Evolutionary conservation across 2,797 vertebrate species (phyloP).

Genomic region (Anniella stebbinsi): DNA sequence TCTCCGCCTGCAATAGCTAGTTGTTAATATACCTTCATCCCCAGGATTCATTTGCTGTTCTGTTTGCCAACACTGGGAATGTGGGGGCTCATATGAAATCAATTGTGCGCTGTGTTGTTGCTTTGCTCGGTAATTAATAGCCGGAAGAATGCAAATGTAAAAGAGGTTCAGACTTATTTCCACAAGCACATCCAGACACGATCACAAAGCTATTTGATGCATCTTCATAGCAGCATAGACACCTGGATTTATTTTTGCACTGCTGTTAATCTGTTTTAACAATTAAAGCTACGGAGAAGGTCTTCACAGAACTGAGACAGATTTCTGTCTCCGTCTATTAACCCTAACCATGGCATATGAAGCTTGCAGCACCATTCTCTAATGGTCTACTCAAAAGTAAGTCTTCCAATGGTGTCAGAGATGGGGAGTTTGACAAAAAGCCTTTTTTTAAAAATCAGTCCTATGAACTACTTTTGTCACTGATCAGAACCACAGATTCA

Average conservation of each 20-base stretch:
- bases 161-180: neutral
- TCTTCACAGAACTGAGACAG: constrained; percentile 58
- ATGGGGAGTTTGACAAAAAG: constrained; percentile 39
- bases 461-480: constrained; percentile 23
- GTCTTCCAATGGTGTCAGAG: neutral
- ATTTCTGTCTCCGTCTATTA: constrained; percentile 55
- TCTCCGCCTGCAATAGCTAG: neutral
- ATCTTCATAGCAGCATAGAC: constrained; percentile 64
- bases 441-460: neutral
- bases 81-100: neutral
- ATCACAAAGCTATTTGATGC: constrained; percentile 62
- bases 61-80: neutral
- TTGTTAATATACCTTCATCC: neutral
- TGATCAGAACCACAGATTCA: constrained; percentile 26
- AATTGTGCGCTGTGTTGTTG: neutral
- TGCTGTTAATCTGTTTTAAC: constrained; percentile 42
- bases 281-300: constrained; percentile 63
- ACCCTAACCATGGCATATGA: constrained; percentile 54
- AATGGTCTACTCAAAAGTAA: neutral
- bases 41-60: constrained; percentile 1
- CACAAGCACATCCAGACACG: constrained; percentile 24
- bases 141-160: constrained; percentile 20
- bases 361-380: constrained; percentile 10
- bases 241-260: constrained; percentile 52
- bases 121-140: constrained; percentile 29